Base-by-base conservation (phyloP, 2,797 vertebrate species). In the Ataeniobius toweri region DNA sequence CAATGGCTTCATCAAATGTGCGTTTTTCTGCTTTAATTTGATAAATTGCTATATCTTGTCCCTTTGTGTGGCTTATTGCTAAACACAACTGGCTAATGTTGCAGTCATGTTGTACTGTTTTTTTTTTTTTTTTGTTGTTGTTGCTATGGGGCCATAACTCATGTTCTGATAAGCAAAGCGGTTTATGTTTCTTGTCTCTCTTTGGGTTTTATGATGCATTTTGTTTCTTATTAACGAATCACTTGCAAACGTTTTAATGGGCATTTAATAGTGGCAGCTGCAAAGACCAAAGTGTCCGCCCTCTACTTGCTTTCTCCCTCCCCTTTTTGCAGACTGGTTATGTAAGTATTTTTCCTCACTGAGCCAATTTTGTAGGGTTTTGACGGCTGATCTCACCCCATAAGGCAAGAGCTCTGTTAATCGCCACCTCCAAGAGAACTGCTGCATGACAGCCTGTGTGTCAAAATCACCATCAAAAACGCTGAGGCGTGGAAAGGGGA, bases 1-100 rank as follows among this genome's bases (percentile, higher is more conserved):
- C 90, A 92, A 94, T 92, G 88, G 86, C 91, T 94, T 93, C 91
- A 93, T 94, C 89, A 89, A 92, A 93, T 79, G 74, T 81, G 85
- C 87, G 79, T 91, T 90, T 86, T 86, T 67, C 68, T 74, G 73
- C 73, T 80, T 87, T 88, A 53, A 84, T 90, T 84, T 92, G 78
- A 91, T 83, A 74, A 88, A 89, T 80, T 50, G 79, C 77, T 77
- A 24, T 72, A 82, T 79, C 61, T 80, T 71, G 48, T 55, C 56
- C 59, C 51, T 86, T 76, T 50, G 5, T 73, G 63, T 80, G 80
- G 73, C 73, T 83, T 81, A 78, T 89, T 83, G 41, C 79, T 44
- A 65, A 69, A 83, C 73, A 80, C 84, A 77, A 80, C 75, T 76
- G 69, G 82, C 76, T 81, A 79, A 88, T 86, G 84, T 81, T 75